Evolutionary conservation across 2,888 invertebrate genomes (phyloP).

Genomic region (Sesia apiformis): DNA sequence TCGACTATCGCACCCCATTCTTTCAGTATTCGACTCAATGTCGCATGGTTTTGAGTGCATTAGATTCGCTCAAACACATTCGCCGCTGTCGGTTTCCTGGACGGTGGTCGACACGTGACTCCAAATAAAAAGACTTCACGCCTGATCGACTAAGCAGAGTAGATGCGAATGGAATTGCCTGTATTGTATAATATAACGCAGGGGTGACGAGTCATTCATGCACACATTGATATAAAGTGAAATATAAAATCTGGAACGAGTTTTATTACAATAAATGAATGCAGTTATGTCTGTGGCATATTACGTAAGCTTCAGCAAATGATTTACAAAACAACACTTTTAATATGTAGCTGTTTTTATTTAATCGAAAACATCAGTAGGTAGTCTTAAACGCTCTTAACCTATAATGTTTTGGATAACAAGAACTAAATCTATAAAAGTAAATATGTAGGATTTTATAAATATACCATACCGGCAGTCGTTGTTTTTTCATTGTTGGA

Average conservation of each 20-base stretch:
- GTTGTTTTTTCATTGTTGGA: no score
- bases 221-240: background rate
- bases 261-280: background rate
- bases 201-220: slow-evolving; percentile 15
- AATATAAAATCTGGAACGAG: background rate
- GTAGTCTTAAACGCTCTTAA: no score
- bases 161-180: slow-evolving; percentile 69
- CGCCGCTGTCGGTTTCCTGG: slow-evolving; percentile 59
- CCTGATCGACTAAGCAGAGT: slow-evolving; percentile 55
- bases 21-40: slow-evolving; percentile 15
- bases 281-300: background rate
- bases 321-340: no score
- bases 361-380: no score
- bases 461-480: no score
- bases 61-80: slow-evolving; percentile 67
- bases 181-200: slow-evolving; percentile 57
- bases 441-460: no score
- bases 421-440: no score
- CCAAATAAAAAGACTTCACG: slow-evolving; percentile 69
- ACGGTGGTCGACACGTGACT: slow-evolving; percentile 64
- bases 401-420: no score
- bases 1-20: slow-evolving; percentile 15
- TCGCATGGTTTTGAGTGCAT: slow-evolving; percentile 68
- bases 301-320: background rate
- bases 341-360: no score